These are phyloP conservation scores for Valencia hispanica DNA, from an alignment of 2,797 vertebrate genomes.

Conservation along the genomic window DNA sequence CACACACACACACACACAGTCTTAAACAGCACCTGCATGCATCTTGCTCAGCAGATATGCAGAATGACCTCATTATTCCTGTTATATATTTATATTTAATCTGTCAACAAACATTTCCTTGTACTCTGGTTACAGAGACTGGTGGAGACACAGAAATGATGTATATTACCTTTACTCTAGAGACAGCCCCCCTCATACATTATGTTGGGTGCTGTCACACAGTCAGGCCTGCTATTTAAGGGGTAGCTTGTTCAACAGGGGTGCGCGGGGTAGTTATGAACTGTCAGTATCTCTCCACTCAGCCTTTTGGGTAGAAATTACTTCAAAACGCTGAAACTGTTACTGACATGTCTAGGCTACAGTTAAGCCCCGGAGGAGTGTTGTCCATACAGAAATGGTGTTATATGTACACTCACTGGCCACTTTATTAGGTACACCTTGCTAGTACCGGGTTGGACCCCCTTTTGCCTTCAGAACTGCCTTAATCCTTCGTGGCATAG, in stretches of 20 bases:
- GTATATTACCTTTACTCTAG: conserved; percentile 45
- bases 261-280: background rate
- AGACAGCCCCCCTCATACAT: conserved; percentile 14
- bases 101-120: conserved; percentile 63
- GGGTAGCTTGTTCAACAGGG: background rate
- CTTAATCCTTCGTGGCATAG: too few relatives aligned
- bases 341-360: background rate
- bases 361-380: background rate
- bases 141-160: conserved; percentile 42
- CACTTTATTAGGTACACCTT: too few relatives aligned
- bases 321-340: background rate
- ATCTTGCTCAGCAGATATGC: conserved; percentile 63
- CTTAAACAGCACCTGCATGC: conserved; percentile 40
- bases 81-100: conserved; percentile 67
- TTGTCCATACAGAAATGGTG: too few relatives aligned
- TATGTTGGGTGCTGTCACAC: conserved; percentile 19
- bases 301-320: background rate
- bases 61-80: conserved; percentile 74
- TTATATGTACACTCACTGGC: too few relatives aligned
- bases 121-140: conserved; percentile 56
- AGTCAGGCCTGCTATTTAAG: background rate
- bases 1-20: conserved; percentile 22
- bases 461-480: too few relatives aligned
- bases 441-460: too few relatives aligned
- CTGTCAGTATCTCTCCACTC: background rate